Evolutionary conservation across 2,113 vertebrate species (phyloP), one percentile per base, ranked within the genome.

Genomic region (Barnardius zonarius): DNA sequence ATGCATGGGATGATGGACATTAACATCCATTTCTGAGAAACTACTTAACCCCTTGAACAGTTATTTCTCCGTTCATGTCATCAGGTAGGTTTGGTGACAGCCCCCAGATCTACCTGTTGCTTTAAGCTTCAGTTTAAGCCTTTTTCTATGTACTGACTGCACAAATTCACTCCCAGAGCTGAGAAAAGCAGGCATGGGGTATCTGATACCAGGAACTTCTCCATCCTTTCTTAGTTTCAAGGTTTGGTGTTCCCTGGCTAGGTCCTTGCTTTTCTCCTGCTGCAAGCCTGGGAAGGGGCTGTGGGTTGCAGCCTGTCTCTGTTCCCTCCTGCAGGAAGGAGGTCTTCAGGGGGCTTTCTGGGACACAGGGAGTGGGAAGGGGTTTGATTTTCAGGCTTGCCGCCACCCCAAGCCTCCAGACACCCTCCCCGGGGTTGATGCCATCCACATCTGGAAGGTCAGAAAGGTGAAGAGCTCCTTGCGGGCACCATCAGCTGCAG

Each of bases 1-100:
- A 41, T 2, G 17, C 35, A 17, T 23, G 19, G 20, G 31, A 15
- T 0, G 0, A 31, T 48, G 12, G 49, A 28, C 37, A 28, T 69
- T 64, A 43, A 39, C 1, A 4, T 16, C 28, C 6, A 3, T 67
- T 92, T 86, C 61, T 82, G 37, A 77, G 52, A 81, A 89, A 62
- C 70, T 48, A 7, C 27, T 77, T 77, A 77, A 49, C 62, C n/a
- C 37, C 64, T 66, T 49, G 25, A 62, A 23, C 11, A 55, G 44
- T 27, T 76, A 61, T 35, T 85, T 85, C 85, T 41, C 35, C n/a
- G 28, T 48, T 76, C 35, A 16, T 23, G 44, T 49, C 17, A 20
- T 23, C 55, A 49, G 35, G 55, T 54, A 54, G 62, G 27, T 81
- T 72, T 76, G 25, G 55, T 66, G 44, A 66, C 30, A 69, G 66